Conservation (phyloP, 2,797 vertebrate genomes). For the Staurois parvus region DNA sequence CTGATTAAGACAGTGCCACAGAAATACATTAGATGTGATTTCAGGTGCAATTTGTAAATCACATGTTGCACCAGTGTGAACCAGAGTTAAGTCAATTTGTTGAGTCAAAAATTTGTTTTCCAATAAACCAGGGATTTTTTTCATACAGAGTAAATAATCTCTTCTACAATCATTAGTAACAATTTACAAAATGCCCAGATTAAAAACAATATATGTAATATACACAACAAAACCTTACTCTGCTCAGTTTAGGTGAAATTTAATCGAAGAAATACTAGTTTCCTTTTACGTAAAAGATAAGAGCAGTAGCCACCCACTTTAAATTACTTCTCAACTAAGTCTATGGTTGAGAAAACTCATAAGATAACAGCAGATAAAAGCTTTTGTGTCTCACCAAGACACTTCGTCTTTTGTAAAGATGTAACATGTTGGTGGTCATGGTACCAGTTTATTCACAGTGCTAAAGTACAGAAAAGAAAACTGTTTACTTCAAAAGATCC, state of each 20-base stretch:
- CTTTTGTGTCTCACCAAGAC: neutral
- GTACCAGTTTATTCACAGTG: conserved; percentile 41
- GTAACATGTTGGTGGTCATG: conserved; percentile 15
- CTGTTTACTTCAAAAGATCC: conserved; percentile 9
- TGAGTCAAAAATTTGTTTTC: no score
- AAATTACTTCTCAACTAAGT: neutral
- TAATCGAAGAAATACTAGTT: neutral
- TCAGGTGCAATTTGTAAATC: no score
- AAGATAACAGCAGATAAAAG: conserved; percentile 21
- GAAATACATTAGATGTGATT: no score
- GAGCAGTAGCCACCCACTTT: neutral
- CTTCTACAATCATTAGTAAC: no score
- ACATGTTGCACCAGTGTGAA: no score
- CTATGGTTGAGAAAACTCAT: neutral
- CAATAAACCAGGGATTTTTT: no score
- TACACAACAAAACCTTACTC: neutral
- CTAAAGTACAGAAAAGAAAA: neutral
- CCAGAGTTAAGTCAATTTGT: no score
- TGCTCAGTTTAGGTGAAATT: neutral
- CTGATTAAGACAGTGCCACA: no score
- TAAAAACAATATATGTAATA: no score
- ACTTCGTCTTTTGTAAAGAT: conserved; percentile 7
- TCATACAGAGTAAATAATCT: no score
- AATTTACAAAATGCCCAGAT: no score
- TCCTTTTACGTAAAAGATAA: neutral